Evolutionary conservation across 2,797 vertebrate genomes (phyloP).

Genomic region (Bryconaethiops microstoma): DNA sequence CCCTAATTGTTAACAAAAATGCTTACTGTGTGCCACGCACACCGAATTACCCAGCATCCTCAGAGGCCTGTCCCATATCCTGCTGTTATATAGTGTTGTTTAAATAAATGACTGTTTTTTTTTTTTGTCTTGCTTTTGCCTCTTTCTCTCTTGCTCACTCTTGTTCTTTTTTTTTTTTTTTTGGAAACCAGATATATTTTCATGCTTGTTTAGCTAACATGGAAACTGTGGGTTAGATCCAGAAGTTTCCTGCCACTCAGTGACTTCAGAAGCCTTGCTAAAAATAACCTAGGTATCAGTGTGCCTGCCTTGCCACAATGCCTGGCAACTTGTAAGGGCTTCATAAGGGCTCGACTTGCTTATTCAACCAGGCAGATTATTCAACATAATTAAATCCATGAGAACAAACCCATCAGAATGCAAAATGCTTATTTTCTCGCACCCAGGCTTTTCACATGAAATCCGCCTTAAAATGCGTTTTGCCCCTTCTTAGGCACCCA

Average conservation of each 20-base stretch:
- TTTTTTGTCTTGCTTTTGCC: background rate
- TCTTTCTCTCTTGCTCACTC: background rate
- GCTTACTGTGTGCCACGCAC: slow-evolving; percentile 50
- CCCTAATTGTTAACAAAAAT: slow-evolving; percentile 69
- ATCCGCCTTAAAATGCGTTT: slow-evolving; percentile 22
- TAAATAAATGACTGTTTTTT: slow-evolving; percentile 23
- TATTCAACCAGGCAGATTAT: slow-evolving; percentile 48
- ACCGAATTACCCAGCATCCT: slow-evolving; percentile 39
- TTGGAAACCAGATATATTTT: background rate
- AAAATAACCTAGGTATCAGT: slow-evolving; percentile 20
- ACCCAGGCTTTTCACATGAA: slow-evolving; percentile 30
- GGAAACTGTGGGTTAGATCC: background rate
- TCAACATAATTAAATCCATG: slow-evolving; percentile 43
- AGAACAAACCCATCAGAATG: slow-evolving; percentile 31
- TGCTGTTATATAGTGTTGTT: slow-evolving; percentile 40
- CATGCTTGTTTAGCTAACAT: slow-evolving; percentile 37
- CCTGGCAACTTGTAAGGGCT: slow-evolving; percentile 32
- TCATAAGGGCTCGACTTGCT: slow-evolving; percentile 27
- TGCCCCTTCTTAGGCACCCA: slow-evolving; percentile 16
- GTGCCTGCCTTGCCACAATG: slow-evolving; percentile 1
- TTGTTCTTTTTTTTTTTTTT: background rate
- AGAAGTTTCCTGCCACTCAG: slow-evolving; percentile 22
- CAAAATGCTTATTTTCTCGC: slow-evolving; percentile 28
- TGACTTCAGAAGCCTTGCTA: slow-evolving; percentile 26
- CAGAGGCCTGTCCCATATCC: slow-evolving; percentile 48